Percentiles rank a stretch among this genome's conserved stretches.
Evolutionary conservation across 2,113 vertebrate genomes (phyloP).

Genomic region (Atrichornis clamosus): DNA sequence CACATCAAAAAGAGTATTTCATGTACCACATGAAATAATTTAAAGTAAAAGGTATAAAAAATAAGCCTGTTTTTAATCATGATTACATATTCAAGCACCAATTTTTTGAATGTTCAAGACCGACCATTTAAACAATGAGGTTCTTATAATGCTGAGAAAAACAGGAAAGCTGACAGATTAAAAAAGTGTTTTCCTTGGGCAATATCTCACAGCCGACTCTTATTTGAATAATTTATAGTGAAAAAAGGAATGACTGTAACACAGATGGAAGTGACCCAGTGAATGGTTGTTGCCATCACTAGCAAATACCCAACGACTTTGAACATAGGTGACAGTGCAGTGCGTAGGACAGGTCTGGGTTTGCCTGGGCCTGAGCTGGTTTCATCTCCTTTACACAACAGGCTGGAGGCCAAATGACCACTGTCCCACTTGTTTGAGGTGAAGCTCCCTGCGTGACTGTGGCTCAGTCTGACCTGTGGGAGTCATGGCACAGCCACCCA

Average conservation of each 20-base stretch:
- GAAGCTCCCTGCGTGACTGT: background rate
- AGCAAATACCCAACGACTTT: background rate
- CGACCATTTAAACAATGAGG: background rate
- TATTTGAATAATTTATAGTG: background rate
- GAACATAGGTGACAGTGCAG: background rate
- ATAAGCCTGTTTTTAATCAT: too few species aligned
- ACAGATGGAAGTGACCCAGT: too few species aligned
- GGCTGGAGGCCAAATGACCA: background rate
- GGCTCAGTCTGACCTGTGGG: background rate
- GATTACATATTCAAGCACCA: background rate
- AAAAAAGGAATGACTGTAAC: background rate
- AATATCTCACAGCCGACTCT: background rate
- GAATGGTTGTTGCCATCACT: background rate
- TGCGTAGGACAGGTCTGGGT: background rate
- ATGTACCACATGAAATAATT: background rate
- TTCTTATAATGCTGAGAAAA: background rate
- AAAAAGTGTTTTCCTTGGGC: background rate
- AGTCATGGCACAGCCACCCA: background rate
- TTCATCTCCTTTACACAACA: background rate
- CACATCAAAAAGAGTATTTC: background rate
- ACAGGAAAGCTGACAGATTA: background rate
- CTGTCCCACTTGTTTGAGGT: background rate
- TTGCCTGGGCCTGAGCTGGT: background rate
- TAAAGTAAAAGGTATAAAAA: background rate
- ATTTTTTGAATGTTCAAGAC: background rate